These are phyloP conservation scores for Notarius lentiginosus DNA, from an alignment of 2,113 vertebrate species.

Conservation along the genomic window DNA sequence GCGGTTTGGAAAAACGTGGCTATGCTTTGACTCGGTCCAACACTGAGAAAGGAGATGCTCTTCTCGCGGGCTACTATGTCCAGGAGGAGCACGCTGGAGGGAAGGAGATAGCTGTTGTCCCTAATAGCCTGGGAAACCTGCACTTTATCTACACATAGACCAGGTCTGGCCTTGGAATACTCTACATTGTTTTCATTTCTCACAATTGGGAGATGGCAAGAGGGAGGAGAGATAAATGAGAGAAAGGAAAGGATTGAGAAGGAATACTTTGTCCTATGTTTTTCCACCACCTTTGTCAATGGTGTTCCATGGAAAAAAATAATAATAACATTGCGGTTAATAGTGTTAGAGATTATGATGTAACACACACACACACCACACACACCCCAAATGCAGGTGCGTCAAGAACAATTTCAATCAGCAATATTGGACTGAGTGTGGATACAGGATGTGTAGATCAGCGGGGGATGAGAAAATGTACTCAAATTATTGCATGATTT, in stretches of 20 bases:
- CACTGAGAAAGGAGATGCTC: constrained; percentile 48
- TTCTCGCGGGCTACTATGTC: not conserved
- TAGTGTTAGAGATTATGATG: constrained; percentile 11
- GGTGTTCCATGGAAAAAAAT: not conserved
- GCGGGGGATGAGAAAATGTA: not conserved
- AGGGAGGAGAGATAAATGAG: constrained; percentile 42
- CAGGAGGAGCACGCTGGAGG: not conserved
- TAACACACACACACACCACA: not conserved
- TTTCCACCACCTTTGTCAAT: not conserved
- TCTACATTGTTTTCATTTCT: constrained; percentile 72
- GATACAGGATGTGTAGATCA: not conserved
- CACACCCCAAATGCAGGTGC: constrained; percentile 6
- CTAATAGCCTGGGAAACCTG: constrained; percentile 68
- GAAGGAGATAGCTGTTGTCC: constrained; percentile 57
- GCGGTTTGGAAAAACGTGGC: constrained; percentile 32
- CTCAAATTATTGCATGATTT: not conserved
- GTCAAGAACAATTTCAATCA: not conserved
- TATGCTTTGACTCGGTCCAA: not conserved
- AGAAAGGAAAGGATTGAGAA: constrained; percentile 28
- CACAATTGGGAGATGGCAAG: constrained; percentile 62
- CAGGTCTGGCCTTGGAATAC: constrained; percentile 73
- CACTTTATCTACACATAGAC: constrained; percentile 69
- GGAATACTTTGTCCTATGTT: constrained; percentile 1
- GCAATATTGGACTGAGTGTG: not conserved
- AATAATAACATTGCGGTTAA: constrained; percentile 1